Percentiles rank a stretch among this genome's conserved stretches.
Evolutionary conservation across 2,888 invertebrate species (phyloP).

Genomic region (Agonopterix heracliana): DNA sequence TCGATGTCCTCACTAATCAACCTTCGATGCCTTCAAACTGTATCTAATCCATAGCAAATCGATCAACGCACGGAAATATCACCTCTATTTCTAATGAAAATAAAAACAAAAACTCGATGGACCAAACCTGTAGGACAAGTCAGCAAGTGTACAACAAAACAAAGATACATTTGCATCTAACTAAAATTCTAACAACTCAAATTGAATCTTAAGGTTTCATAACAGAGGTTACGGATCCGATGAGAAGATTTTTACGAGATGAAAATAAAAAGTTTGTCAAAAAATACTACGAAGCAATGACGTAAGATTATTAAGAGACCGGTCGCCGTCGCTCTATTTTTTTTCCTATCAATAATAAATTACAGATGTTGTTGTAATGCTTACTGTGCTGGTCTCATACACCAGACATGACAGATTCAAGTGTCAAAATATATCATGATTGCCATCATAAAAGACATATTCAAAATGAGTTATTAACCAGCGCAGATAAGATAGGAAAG

Average conservation of each 20-base stretch:
- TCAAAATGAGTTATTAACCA: too few species aligned
- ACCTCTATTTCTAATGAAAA: conserved; percentile 3
- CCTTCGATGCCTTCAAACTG: conserved; percentile 19
- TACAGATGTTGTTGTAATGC: conserved; percentile 4
- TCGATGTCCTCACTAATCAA: conserved; percentile 35
- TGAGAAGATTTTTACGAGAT: neutral
- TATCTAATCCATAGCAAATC: conserved; percentile 2
- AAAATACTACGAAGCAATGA: conserved; percentile 2
- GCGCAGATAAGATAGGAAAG: too few species aligned
- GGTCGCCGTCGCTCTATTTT: conserved; percentile 10
- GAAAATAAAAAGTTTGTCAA: neutral
- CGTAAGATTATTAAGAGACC: conserved; percentile 4
- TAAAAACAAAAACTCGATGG: neutral
- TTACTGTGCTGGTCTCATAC: too few species aligned
- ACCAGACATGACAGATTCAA: too few species aligned
- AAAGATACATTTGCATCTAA: conserved; percentile 3
- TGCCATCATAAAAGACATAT: too few species aligned
- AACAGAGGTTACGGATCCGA: neutral
- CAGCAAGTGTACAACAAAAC: neutral
- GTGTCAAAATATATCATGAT: too few species aligned
- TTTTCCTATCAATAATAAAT: conserved; percentile 9
- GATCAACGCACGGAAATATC: neutral
- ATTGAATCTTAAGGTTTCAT: neutral
- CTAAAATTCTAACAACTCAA: neutral
- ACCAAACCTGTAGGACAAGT: neutral